Percentiles rank a stretch among this genome's conserved stretches.
Conservation (phyloP, 2,113 vertebrate genomes). For the Kryptolebias marmoratus region DNA sequence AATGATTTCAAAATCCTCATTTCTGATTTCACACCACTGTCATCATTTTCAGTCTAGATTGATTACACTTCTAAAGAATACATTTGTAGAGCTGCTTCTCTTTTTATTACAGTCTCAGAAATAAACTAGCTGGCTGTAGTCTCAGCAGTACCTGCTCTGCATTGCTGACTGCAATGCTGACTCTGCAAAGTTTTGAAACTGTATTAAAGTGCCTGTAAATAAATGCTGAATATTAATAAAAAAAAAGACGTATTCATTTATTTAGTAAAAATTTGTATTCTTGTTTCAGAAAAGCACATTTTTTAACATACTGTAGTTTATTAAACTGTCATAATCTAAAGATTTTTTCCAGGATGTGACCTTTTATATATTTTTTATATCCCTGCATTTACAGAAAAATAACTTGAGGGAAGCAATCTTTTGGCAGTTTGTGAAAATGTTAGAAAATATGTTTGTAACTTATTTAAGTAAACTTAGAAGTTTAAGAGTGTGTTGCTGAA, state of each 20-base stretch:
- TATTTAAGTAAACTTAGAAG: too few relatives aligned
- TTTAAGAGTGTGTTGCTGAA: too few relatives aligned
- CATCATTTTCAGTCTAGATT: conserved; percentile 21
- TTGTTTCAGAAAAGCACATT: background rate
- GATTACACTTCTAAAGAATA: conserved; percentile 23
- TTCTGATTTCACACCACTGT: conserved; percentile 43
- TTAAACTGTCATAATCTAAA: too few relatives aligned
- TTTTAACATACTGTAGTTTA: background rate
- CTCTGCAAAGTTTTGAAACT: conserved; percentile 38
- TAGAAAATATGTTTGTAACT: too few relatives aligned
- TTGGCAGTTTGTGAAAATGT: too few relatives aligned
- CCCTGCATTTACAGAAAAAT: too few relatives aligned
- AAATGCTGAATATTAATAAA: conserved; percentile 59
- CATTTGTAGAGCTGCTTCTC: conserved; percentile 5
- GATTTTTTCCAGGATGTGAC: too few relatives aligned
- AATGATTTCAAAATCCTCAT: conserved; percentile 35
- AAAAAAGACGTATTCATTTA: conserved; percentile 3
- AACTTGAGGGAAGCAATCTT: too few relatives aligned
- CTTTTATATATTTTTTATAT: too few relatives aligned
- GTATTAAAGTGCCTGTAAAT: conserved; percentile 37
- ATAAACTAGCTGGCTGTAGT: conserved; percentile 54
- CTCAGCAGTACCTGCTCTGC: conserved; percentile 46
- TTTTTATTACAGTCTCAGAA: conserved; percentile 22
- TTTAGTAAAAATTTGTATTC: background rate
- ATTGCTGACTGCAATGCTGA: conserved; percentile 56